phyloP scores from a whole-genome alignment of 1,140 invertebrate species.

The Drosophila setifemur region DNA sequence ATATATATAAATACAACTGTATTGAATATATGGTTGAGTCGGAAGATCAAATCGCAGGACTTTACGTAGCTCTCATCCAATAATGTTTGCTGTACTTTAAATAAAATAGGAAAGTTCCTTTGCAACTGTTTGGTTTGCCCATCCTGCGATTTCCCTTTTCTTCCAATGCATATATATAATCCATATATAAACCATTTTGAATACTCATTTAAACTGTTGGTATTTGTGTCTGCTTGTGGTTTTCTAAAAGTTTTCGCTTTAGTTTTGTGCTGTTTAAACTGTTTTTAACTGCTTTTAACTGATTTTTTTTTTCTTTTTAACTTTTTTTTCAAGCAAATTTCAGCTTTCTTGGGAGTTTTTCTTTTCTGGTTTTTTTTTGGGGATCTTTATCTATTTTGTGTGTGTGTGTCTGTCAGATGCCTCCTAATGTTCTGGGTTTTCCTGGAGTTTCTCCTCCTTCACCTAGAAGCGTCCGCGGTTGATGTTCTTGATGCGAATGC shows the following conservation, averaged over 20 bases:
- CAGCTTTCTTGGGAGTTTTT: no score
- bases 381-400: background rate
- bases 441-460: background rate
- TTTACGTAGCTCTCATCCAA: no score
- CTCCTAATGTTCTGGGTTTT: background rate
- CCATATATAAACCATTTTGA: slow-evolving; percentile 5
- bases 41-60: no score
- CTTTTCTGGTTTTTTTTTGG: background rate
- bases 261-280: no score
- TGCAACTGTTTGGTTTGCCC: no score
- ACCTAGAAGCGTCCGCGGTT: slow-evolving; percentile 67
- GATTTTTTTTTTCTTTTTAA: background rate
- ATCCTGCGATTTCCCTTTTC: background rate
- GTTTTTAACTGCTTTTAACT: no score
- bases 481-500: slow-evolving; percentile 79
- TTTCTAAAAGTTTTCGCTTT: no score
- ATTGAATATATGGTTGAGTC: no score
- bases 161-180: background rate
- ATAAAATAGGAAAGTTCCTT: no score
- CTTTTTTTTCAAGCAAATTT: background rate
- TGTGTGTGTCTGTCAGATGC: background rate
- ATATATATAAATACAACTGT: slow-evolving; percentile 7
- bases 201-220: slow-evolving; percentile 7
- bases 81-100: no score
- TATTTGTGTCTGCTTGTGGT: no score